A percentile compares a stretch with the other conserved stretches of the same genome.
phyloP scores from a whole-genome alignment of 2,888 invertebrate species.

The Automeris io region DNA sequence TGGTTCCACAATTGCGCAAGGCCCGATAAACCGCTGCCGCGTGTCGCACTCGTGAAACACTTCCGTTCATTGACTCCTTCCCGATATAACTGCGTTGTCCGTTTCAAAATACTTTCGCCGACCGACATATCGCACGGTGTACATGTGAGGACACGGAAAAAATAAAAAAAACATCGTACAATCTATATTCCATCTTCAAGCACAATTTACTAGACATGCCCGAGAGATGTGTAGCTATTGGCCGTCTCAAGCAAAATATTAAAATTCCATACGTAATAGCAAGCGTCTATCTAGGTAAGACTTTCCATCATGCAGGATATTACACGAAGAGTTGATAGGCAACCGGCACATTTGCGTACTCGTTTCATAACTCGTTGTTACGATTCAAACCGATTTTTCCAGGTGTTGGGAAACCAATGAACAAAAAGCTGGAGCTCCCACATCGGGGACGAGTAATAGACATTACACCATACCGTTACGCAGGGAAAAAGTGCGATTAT shows the following conservation, averaged over 20 bases:
- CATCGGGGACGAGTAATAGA: conserved; percentile 59
- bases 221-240: not conserved
- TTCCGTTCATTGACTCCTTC: conserved; percentile 76
- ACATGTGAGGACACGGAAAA: conserved; percentile 32
- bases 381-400: conserved; percentile 64
- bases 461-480: conserved; percentile 36
- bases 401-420: conserved; percentile 57
- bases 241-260: conserved; percentile 19
- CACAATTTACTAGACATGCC: conserved; percentile 19
- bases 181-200: conserved; percentile 38
- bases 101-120: conserved; percentile 62
- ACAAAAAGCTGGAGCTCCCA: conserved; percentile 68
- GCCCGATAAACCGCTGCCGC: conserved; percentile 60
- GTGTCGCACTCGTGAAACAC: conserved; percentile 73
- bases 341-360: conserved; percentile 57
- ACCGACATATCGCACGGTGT: conserved; percentile 42
- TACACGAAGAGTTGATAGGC: conserved; percentile 47
- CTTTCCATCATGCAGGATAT: conserved; percentile 50
- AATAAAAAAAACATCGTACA: conserved; percentile 12
- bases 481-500: conserved; percentile 44
- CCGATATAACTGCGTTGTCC: conserved; percentile 63
- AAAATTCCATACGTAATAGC: conserved; percentile 33
- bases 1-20: conserved; percentile 60
- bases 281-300: conserved; percentile 14
- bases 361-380: conserved; percentile 69